These are phyloP conservation scores for Engraulis encrasicolus DNA, from an alignment of 2,113 vertebrate species.

Conservation along the genomic window DNA sequence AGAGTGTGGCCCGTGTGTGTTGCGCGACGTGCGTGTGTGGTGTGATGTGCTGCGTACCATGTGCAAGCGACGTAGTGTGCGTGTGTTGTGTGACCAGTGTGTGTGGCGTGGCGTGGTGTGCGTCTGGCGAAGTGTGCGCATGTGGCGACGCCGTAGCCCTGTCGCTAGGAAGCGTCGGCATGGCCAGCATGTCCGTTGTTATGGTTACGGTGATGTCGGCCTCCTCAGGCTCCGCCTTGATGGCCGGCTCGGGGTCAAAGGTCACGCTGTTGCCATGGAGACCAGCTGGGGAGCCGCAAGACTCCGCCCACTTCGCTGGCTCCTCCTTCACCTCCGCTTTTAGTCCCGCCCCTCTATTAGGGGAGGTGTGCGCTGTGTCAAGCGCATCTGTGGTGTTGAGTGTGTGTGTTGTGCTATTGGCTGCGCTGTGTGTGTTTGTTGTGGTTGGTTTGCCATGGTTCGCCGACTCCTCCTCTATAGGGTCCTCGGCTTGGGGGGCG, in stretches of 20 bases:
- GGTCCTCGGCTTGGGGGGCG: slow-evolving; percentile 29
- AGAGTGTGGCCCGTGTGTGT: background rate
- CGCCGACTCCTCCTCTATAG: no score
- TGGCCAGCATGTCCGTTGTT: slow-evolving; percentile 31
- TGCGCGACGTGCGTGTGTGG: slow-evolving; percentile 7
- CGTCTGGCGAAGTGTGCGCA: no score
- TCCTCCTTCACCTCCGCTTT: slow-evolving; percentile 2
- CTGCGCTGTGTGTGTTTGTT: no score
- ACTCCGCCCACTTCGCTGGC: background rate
- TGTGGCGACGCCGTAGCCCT: no score
- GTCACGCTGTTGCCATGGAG: background rate
- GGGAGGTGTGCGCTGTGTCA: no score
- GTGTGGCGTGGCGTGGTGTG: no score
- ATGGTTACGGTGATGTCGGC: slow-evolving; percentile 39
- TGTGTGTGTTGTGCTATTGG: no score
- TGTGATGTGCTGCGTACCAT: slow-evolving; percentile 6
- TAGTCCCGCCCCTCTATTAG: slow-evolving; percentile 2
- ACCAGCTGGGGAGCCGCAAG: background rate
- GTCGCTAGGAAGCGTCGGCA: background rate
- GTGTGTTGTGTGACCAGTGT: no score
- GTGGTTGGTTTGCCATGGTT: no score
- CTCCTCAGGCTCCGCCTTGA: slow-evolving; percentile 66
- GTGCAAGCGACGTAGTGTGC: no score
- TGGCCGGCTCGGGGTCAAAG: background rate
- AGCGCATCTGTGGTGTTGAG: no score